Evolutionary conservation across 2,113 vertebrate species (phyloP).

Genomic region (cattle (Bos taurus)): ARS-UCD2.0 NC_037357.1:103667001-103667500

Average conservation of each 20-base stretch:
- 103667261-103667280: conserved; percentile 31
- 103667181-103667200: conserved; percentile 26
- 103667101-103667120: conserved; percentile 45
- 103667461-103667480: background rate
- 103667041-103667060: conserved; percentile 36
- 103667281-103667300: conserved; percentile 11
- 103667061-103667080: conserved; percentile 15
- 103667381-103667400: background rate
- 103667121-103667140: conserved; percentile 30
- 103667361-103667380: background rate
- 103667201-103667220: conserved; percentile 35
- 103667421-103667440: background rate
- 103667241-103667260: background rate
- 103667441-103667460: background rate
- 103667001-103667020: background rate
- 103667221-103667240: conserved; percentile 43
- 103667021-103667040: background rate
- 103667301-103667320: conserved; percentile 7
- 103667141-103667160: conserved; percentile 38
- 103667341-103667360: background rate
- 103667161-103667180: conserved; percentile 23
- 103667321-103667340: background rate
- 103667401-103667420: conserved; percentile 8
- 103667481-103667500: background rate
- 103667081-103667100: conserved; percentile 29